A percentile compares a stretch with the other conserved stretches of the same genome.
phyloP scores from a whole-genome alignment of 2,113 vertebrate genomes.

The Myotis lucifugus region DNA sequence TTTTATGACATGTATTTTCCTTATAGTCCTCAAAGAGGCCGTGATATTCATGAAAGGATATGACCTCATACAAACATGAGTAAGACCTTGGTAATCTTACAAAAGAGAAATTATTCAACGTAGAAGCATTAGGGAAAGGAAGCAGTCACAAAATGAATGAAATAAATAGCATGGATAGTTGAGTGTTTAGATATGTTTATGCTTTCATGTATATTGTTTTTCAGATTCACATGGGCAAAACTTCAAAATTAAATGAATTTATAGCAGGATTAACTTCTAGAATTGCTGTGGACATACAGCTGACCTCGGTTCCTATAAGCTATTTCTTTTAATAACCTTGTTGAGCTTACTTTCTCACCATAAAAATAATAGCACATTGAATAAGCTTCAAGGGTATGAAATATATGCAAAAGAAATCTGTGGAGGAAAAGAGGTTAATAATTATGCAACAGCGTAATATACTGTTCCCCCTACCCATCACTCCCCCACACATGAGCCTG shows the following conservation, averaged over 20 bases:
- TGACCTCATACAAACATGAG: not conserved
- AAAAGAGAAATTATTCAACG: not conserved
- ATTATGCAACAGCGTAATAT: not conserved
- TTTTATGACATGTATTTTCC: not conserved
- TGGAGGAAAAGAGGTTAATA: not conserved
- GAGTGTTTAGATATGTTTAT: constrained; percentile 5
- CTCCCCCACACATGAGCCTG: too few relatives aligned
- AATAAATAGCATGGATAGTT: not conserved
- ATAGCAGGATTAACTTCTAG: not conserved
- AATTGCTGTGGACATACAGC: not conserved
- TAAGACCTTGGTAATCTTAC: not conserved
- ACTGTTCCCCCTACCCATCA: accelerated
- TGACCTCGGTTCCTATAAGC: not conserved
- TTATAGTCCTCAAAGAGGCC: constrained; percentile 5
- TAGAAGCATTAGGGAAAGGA: not conserved
- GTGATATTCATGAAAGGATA: not conserved
- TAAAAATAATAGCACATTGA: not conserved
- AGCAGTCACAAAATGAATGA: not conserved
- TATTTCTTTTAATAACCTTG: not conserved
- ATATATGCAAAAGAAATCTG: not conserved
- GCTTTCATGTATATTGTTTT: constrained; percentile 1
- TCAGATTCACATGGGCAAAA: not conserved
- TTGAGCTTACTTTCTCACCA: not conserved
- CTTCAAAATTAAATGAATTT: not conserved
- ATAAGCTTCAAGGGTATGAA: not conserved